Base-by-base conservation (phyloP, 2,888 invertebrate species). In the Dryobota labecula region DNA sequence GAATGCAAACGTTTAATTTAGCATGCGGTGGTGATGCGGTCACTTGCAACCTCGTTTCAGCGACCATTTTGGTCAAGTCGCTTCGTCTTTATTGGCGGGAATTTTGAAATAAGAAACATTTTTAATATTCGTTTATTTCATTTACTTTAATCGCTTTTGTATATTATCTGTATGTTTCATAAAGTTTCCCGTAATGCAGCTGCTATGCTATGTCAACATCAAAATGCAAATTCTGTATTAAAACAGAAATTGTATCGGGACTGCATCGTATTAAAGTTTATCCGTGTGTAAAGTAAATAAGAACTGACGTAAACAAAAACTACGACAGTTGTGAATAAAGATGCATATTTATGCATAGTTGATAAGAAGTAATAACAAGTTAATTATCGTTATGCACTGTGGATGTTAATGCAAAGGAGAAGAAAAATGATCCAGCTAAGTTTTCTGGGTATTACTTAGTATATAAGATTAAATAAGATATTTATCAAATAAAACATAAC, bases 1-100 rank as follows among this genome's bases (percentile, higher is more conserved):
- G 87, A 92, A 92, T 92, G 91, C 88, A 85, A 88, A 89, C 90
- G 87, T 91, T 92, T 91, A 89, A 92, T 93, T 92, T 91, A 77
- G 84, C 86, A 66, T 86, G 90, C 87, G n/a, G n/a, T n/a, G n/a
- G n/a, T n/a, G n/a, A n/a, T n/a, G n/a, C n/a, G 90, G 91, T 91
- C 89, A 89, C 86, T 87, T 88, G 84, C 83, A 84, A 84, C 86
- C 82, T 88, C 82, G 82, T 85, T 89, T 86, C 85, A 83, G 85
- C 86, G 77, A 78, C 83, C 88, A 88, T 88, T 86, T 89, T 87
- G 84, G 71, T 74, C 72, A 49, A 57, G 47, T 72, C 74, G 47
- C 58, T 63, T 68, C 70, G 73, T 73, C 68, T 60, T 71, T 73
- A 62, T 54, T 66, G 61, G 76, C 49, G 65, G 56, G 47, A 56